Evolutionary conservation across 2,113 vertebrate genomes (phyloP), one percentile per base, ranked within the genome.

Genomic region (Jaculus jaculus): DNA sequence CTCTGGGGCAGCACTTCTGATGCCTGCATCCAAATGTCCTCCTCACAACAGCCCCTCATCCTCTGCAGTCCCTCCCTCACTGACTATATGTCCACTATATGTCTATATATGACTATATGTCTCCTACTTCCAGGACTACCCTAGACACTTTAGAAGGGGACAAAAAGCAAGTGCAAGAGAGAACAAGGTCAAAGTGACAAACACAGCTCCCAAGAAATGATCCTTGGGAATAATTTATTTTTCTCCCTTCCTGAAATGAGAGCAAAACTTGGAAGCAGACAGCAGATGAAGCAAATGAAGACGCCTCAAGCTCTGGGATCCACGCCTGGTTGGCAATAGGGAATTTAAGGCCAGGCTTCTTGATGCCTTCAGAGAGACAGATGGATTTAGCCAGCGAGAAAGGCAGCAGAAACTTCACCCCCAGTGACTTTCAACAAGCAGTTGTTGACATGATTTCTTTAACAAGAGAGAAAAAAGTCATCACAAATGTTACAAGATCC

Each of bases 391-490:
- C 51, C 91, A 42, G 66, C 68, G 11, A 85, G 75, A 78, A 65
- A 87, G 71, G 68, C 24, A 68, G 68, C 37, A 87, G 72, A 91
- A 42, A 77, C 39, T 26, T 75, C 54, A 63, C 68, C 47, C 66
- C 65, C 87, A 58, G 75, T 87, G 74, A 78, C 71, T 91, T 92
- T 84, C 71, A 95, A 82, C 32, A 60, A 74, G 24, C 0, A 16
- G 32, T 37, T 79, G 66, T 11, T 51, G 85, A 47, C 42, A 54
- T 23, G 32, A 28, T 85, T 61, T 85, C 87, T 83, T 79, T 80
- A 9, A 91, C 37, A n/a, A 37, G 39, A 72, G 68, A 58, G 54
- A 85, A 28, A 32, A n/a, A 66, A 65, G 39, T 34, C 12, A 9
- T 7, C 75, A 39, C 11, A 37, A 75, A 39, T 39, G 68, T 84